Evolutionary conservation across 2,113 vertebrate species (phyloP), one percentile per base, ranked within the genome.

Genomic region (Coreoperca whiteheadi): DNA sequence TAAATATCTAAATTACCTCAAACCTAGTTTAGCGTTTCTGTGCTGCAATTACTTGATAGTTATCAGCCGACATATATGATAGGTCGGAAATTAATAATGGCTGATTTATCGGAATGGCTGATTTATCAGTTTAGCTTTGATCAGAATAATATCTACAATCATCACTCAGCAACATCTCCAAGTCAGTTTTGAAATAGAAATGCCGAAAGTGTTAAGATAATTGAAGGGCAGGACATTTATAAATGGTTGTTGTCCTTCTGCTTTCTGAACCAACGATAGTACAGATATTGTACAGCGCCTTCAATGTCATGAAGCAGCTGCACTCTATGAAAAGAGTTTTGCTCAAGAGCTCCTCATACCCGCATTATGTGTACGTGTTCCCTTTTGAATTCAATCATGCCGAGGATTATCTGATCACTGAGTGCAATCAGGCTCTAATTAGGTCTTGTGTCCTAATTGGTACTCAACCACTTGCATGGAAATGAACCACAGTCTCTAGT

Each of bases 391-490:
- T 85, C 77, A 89, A 65, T 87, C 79, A 74, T 46, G 10, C 80
- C 7, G 65, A 86, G 87, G 83, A 91, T 88, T 78, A 89, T 84
- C 80, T 86, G 79, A 94, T 94, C 81, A 88, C 67, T 25, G 51
- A 77, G 72, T 64, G 57, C 72, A 86, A 60, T 90, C 54, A 11
- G 73, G 43, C 61, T 80, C 68, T 91, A 84, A 93, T 88, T 82
- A 53, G 48, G 53, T 79, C 86, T 82, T 39, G 30, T 74, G 61
- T 64, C 59, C 39, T 72, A 66, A 90, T 79, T 82, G 66, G 57
- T 76, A 56, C 73, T 89, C 71, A 66, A 56, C 63, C 39, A n/a
- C 46, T 84, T 75, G 34, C 18, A 65, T 85, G 63, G 71, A 78
- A 87, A 87, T 23, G 18, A 79, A 69, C 41, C 59, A 1, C 30